phyloP scores from a whole-genome alignment of 2,113 vertebrate genomes.

The Synodontis membranacea region DNA sequence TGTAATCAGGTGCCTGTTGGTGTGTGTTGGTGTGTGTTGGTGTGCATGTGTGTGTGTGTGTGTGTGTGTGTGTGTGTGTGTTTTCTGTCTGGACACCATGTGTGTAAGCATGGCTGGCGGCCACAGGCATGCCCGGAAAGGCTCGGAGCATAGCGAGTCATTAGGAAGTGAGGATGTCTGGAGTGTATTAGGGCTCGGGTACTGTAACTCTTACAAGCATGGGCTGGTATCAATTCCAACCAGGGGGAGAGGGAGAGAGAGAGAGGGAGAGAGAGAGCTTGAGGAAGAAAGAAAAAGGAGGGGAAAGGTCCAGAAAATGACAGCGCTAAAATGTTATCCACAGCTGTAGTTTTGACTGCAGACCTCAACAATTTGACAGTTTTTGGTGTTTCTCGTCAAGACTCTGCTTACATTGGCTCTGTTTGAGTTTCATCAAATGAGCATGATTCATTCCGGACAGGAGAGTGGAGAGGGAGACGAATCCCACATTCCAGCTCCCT shows the following conservation, averaged over 20 bases:
- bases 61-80: conserved; percentile 26
- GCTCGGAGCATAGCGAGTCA: conserved; percentile 76
- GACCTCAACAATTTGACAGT: conserved; percentile 64
- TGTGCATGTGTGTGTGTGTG: not conserved
- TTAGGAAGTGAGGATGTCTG: conserved; percentile 79
- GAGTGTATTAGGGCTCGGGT: conserved; percentile 75
- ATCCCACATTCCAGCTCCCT: conserved; percentile 46
- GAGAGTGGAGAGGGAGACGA: conserved; percentile 29
- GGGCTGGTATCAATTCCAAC: conserved; percentile 69
- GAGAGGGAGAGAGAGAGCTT: conserved; percentile 19
- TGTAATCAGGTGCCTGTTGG: conserved; percentile 47
- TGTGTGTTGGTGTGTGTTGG: conserved; percentile 27
- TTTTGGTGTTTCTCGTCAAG: conserved; percentile 64
- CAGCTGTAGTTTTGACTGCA: conserved; percentile 64
- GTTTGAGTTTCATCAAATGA: conserved; percentile 66
- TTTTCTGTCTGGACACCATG: conserved; percentile 54
- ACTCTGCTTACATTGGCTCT: conserved; percentile 63
- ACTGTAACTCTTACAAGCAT: conserved; percentile 74
- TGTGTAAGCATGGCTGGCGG: conserved; percentile 68
- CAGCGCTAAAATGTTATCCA: conserved; percentile 51
- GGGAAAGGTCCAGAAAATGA: conserved; percentile 43
- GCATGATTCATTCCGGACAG: conserved; percentile 63
- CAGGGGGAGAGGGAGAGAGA: conserved; percentile 31
- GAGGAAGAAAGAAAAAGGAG: conserved; percentile 16
- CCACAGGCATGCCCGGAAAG: conserved; percentile 77